Percentiles rank a stretch among this genome's conserved stretches.
These are phyloP conservation scores for Physocephala rufipes DNA, from an alignment of 2,888 invertebrate genomes.

Conservation along the genomic window DNA sequence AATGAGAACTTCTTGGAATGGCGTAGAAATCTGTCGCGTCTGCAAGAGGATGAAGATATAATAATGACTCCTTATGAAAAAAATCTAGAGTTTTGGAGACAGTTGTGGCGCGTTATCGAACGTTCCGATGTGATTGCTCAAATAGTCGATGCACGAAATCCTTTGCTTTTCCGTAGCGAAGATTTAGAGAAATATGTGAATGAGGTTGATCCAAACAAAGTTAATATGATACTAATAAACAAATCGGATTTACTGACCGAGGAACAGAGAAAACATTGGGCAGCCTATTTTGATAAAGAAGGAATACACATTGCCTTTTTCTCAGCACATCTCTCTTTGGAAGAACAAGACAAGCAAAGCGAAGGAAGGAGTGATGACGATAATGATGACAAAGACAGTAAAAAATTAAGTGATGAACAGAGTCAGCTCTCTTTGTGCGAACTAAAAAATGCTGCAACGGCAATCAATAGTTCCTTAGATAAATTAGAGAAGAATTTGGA, in stretches of 20 bases:
- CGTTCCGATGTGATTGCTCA: conserved; percentile 92
- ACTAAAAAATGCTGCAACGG: conserved; percentile 68
- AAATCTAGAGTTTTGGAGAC: conserved; percentile 98
- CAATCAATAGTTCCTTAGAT: conserved; percentile 69
- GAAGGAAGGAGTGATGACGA: conserved; percentile 37
- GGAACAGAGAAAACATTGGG: conserved; percentile 84
- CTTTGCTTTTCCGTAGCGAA: conserved; percentile 88
- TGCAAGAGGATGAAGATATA: conserved; percentile 83
- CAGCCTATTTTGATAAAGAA: conserved; percentile 80
- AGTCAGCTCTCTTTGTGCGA: conserved; percentile 55
- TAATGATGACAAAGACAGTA: conserved; percentile 4
- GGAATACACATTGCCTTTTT: conserved; percentile 86
- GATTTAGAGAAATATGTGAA: conserved; percentile 89
- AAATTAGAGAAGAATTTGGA: conserved; percentile 69
- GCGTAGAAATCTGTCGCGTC: conserved; percentile 81
- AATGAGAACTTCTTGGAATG: conserved; percentile 88
- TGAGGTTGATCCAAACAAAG: conserved; percentile 77
- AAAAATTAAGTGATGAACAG: not conserved
- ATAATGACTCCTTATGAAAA: conserved; percentile 96
- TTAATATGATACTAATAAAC: conserved; percentile 88
- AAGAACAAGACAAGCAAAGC: conserved; percentile 65
- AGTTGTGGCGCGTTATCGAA: conserved; percentile 98
- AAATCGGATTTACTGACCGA: conserved; percentile 92
- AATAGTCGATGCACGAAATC: conserved; percentile 96
- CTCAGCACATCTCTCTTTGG: conserved; percentile 78